Conservation (phyloP, 2,888 invertebrate genomes). For the Drosophila formosana region DNA sequence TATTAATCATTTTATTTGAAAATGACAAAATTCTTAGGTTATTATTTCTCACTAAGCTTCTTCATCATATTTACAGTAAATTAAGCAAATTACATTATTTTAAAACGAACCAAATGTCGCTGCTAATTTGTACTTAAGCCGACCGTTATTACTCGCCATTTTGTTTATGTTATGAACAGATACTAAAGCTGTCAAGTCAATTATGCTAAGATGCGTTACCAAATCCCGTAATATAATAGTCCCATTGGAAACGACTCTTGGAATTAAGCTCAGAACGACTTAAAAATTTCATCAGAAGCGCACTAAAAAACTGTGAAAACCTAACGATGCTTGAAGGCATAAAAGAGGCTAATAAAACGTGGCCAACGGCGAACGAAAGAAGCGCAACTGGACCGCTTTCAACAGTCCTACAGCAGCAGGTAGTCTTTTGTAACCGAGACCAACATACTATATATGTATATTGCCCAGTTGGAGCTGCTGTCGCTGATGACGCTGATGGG, state of each 20-base stretch:
- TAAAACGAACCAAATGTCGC: not conserved
- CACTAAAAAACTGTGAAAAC: conserved; percentile 39
- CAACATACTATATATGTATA: not conserved
- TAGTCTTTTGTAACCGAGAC: not conserved
- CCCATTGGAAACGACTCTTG: conserved; percentile 27
- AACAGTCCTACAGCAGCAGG: not conserved
- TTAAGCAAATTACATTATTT: not conserved
- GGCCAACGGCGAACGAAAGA: conserved; percentile 42
- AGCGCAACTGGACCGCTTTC: conserved; percentile 4
- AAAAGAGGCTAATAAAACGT: conserved; percentile 58
- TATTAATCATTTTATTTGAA: too few relatives aligned
- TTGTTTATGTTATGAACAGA: conserved; percentile 3
- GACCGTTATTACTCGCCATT: not conserved
- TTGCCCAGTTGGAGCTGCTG: conserved; percentile 17
- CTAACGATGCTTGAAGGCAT: conserved; percentile 64
- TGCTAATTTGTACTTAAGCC: not conserved
- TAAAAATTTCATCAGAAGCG: conserved; percentile 55
- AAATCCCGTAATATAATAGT: conserved; percentile 12
- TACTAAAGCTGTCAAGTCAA: conserved; percentile 22
- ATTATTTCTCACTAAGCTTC: too few relatives aligned
- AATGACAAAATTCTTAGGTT: too few relatives aligned
- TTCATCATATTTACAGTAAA: too few relatives aligned
- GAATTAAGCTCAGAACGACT: conserved; percentile 39
- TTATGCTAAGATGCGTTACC: conserved; percentile 8
- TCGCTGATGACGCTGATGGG: conserved; percentile 17